A percentile compares a stretch with the other conserved stretches of the same genome.
phyloP scores from a whole-genome alignment of 2,113 vertebrate genomes.

The Zosterops pallidus region DNA sequence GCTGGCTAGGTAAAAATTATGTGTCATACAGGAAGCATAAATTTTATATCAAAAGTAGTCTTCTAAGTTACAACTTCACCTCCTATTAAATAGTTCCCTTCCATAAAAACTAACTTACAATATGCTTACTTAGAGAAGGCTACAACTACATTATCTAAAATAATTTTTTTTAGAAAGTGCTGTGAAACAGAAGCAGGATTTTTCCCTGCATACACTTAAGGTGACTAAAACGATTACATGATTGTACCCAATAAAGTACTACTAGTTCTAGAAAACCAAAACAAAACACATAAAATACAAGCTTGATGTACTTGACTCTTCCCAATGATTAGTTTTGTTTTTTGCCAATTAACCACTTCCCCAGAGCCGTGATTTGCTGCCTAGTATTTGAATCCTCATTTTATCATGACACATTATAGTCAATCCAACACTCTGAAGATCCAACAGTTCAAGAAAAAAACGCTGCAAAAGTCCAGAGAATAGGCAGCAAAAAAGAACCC shows the following conservation, averaged over 20 bases:
- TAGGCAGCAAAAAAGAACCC: not conserved
- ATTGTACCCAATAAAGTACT: not conserved
- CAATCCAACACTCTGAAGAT: not conserved
- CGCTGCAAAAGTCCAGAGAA: not conserved
- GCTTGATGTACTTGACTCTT: not conserved
- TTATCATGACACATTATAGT: not conserved
- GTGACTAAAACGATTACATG: not conserved
- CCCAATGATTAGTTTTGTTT: not conserved
- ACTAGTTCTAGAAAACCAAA: not conserved
- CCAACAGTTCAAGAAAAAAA: not conserved
- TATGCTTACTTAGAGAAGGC: not conserved
- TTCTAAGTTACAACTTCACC: not conserved
- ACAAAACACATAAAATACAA: not conserved
- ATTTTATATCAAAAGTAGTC: not conserved
- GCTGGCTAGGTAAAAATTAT: not conserved
- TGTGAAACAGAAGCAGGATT: slow-evolving; percentile 3
- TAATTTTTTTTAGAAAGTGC: not conserved
- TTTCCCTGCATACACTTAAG: not conserved
- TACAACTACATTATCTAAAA: not conserved
- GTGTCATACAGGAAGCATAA: not conserved
- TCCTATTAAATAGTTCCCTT: slow-evolving; percentile 15
- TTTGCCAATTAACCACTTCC: not conserved
- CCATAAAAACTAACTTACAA: not conserved
- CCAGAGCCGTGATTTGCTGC: not conserved
- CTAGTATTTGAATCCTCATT: not conserved